Base-by-base conservation (phyloP, 2,888 invertebrate species). In the Sminthurides aquaticus region DNA sequence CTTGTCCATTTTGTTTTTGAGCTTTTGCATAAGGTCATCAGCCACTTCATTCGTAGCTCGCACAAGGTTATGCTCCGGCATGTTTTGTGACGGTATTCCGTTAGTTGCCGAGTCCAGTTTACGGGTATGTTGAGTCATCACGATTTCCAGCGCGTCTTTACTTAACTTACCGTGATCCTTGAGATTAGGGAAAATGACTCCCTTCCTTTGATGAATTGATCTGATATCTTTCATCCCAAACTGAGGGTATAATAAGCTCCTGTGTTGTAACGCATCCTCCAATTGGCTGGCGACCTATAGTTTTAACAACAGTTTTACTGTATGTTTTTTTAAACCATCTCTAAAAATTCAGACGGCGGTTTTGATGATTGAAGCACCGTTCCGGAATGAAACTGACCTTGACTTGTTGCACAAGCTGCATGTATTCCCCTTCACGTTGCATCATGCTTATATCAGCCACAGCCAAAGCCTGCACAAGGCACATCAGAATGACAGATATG, bases 341-440 rank as follows among this genome's bases (percentile, higher is more conserved):
- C 55, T 28, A 26, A 48, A 20, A 20, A 55, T 49, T 20, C 22
- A 49, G 8, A 49, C 25, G 25, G 26, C 18, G 8, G 24, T n/a
- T n/a, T n/a, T n/a, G n/a, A n/a, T n/a, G n/a, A n/a, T n/a, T n/a
- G n/a, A n/a, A n/a, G n/a, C n/a, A n/a, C n/a, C n/a, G n/a, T n/a
- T n/a, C n/a, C n/a, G n/a, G n/a, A n/a, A n/a, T n/a, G n/a, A n/a
- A n/a, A n/a, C n/a, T n/a, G n/a, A 74, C 73, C 67, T 73, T 72
- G 59, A 72, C 71, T 72, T 72, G 73, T 59, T 75, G 75, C 2
- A 75, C 75, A 18, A 75, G 67, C 58, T 75, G 75, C 74, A 75
- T 74, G 58, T 75, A 74, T 58, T 74, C 74, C 2, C 73, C 72
- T 59, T 75, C 75, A 8, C 72, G 55, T 60, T 75, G 75, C 75